Conservation (phyloP, 2,888 invertebrate genomes). For the Pristionchus maxplancki region DNA sequence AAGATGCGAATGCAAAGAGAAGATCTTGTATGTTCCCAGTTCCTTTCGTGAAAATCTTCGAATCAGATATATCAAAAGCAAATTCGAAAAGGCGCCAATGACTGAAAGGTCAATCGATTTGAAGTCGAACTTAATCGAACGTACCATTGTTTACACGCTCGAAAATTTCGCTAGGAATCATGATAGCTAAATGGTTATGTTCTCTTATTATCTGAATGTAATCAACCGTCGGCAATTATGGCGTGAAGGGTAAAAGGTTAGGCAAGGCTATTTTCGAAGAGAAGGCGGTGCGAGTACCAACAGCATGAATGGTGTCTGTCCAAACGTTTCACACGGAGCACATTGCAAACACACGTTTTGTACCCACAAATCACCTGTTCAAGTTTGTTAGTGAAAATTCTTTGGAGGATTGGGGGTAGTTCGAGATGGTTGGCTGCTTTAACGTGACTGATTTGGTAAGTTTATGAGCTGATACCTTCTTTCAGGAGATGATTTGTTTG, state of each 20-base stretch:
- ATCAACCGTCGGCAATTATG: neutral
- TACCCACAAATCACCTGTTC: no score
- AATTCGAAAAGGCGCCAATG: neutral
- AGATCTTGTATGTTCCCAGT: conserved; percentile 1
- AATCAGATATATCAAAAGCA: neutral
- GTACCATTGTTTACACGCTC: neutral
- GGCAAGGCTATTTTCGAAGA: no score
- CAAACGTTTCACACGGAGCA: no score
- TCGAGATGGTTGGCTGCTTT: no score
- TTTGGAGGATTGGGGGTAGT: no score
- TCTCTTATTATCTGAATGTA: no score
- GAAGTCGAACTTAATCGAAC: neutral
- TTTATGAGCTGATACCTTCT: neutral
- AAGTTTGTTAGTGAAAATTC: no score
- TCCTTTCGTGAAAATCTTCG: neutral
- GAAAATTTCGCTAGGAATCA: neutral
- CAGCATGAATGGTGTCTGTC: no score
- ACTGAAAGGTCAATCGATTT: neutral
- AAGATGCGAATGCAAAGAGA: neutral
- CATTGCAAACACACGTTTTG: no score
- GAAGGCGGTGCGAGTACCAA: no score
- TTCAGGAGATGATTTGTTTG: neutral
- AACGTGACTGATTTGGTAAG: no score
- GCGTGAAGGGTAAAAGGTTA: no score
- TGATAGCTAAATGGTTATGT: neutral